Conservation (phyloP, 2,888 invertebrate species). For the Eucera pruinosa region DNA sequence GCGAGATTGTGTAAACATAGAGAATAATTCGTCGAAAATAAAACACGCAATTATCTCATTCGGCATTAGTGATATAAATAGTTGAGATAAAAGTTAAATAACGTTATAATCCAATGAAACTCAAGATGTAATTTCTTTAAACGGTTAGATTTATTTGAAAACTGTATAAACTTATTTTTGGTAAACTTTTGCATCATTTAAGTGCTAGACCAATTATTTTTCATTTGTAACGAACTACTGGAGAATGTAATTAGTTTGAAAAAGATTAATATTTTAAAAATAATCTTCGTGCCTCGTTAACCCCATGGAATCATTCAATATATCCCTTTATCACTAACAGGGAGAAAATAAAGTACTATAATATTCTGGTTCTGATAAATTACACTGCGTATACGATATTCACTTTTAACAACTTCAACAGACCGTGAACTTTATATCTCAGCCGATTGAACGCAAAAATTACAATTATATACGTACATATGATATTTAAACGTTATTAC, state of each 20-base stretch:
- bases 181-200: too few species aligned
- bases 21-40: not conserved
- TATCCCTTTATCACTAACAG: not conserved
- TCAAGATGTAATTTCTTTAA: not conserved
- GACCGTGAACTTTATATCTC: slow-evolving; percentile 20
- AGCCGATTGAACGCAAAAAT: not conserved
- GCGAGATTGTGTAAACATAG: not conserved
- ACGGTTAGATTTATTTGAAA: not conserved
- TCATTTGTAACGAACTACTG: not conserved
- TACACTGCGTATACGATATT: not conserved
- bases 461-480: not conserved
- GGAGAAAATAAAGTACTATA: not conserved
- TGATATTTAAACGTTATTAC: not conserved
- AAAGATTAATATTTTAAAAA: not conserved
- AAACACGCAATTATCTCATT: slow-evolving; percentile 12
- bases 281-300: not conserved
- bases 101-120: not conserved
- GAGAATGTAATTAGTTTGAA: not conserved
- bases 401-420: not conserved
- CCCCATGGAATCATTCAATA: not conserved
- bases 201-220: too few species aligned
- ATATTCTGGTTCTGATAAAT: slow-evolving; percentile 3
- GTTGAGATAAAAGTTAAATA: not conserved
- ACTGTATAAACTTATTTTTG: too few species aligned
- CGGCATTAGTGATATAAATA: not conserved